Percentiles rank a stretch among this genome's conserved stretches.
phyloP scores from a whole-genome alignment of 2,113 vertebrate genomes.

The Ursus arctos region DNA sequence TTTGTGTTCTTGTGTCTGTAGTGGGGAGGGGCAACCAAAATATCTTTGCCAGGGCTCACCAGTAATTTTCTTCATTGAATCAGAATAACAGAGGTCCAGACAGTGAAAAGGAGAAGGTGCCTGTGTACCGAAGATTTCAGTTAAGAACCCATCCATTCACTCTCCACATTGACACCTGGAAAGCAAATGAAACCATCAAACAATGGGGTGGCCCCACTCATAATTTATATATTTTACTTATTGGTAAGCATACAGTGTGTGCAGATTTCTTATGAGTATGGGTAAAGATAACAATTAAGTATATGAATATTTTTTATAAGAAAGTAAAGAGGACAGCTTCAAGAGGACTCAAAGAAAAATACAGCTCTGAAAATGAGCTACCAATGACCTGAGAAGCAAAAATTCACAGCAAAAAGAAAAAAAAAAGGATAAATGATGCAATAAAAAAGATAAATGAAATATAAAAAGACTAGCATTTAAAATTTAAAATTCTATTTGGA shows the following conservation, averaged over 20 bases:
- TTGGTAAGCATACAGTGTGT: background rate
- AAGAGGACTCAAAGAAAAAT: background rate
- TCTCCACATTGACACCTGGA: background rate
- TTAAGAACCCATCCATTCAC: background rate
- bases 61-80: background rate
- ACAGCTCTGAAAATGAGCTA: background rate
- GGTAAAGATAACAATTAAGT: background rate
- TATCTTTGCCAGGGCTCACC: no score
- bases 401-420: background rate
- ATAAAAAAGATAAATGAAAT: background rate
- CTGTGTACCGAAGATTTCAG: background rate
- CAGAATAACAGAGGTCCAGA: background rate
- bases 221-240: background rate
- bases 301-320: background rate
- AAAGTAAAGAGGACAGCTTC: background rate
- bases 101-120: background rate
- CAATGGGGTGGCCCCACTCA: background rate
- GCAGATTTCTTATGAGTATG: background rate
- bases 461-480: background rate
- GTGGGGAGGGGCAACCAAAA: background rate
- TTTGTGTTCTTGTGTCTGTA: background rate
- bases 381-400: background rate
- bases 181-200: background rate
- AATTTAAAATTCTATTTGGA: background rate
- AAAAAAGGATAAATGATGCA: background rate